Percentiles rank a stretch among this genome's conserved stretches.
Evolutionary conservation across 1,140 invertebrate genomes (phyloP).

Genomic region (Caenorhabditis tropicalis): DNA sequence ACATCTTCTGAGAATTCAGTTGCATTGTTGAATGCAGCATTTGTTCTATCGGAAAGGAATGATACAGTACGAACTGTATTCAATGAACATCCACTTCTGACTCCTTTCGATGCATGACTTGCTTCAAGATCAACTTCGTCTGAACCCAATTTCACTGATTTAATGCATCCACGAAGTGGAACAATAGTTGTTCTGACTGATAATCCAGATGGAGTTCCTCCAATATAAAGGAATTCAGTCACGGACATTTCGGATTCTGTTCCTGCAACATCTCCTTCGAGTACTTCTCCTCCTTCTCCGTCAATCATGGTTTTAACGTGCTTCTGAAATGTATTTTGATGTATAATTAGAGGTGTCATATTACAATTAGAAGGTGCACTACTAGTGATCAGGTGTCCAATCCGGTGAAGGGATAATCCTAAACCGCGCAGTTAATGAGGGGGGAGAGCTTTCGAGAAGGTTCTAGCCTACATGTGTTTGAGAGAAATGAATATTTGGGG

Average conservation of each 20-base stretch:
- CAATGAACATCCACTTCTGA: conserved; percentile 83
- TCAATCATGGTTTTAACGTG: conserved; percentile 67
- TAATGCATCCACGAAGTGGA: conserved; percentile 92
- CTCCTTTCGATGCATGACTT: conserved; percentile 80
- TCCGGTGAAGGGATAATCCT: too few species aligned
- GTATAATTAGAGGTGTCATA: too few species aligned
- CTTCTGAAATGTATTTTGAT: conserved; percentile 58
- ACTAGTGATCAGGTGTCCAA: too few species aligned
- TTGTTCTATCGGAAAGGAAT: conserved; percentile 68
- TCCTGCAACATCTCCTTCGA: conserved; percentile 72
- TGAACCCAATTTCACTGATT: conserved; percentile 81
- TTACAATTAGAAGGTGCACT: too few species aligned
- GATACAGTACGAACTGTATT: conserved; percentile 77
- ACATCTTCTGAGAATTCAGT: conserved; percentile 69
- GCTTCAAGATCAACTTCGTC: conserved; percentile 80
- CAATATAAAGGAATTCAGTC: conserved; percentile 83
- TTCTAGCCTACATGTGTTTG: too few species aligned
- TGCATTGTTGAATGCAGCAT: conserved; percentile 71
- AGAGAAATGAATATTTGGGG: too few species aligned
- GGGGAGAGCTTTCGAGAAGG: too few species aligned
- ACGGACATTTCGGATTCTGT: conserved; percentile 74
- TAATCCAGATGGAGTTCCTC: conserved; percentile 75
- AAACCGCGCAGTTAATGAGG: too few species aligned
- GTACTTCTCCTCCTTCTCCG: conserved; percentile 55
- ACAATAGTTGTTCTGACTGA: conserved; percentile 72